A percentile compares a stretch with the other conserved stretches of the same genome.
These are phyloP conservation scores for Portevinia maculata DNA, from an alignment of 2,888 invertebrate genomes.

Conservation along the genomic window DNA sequence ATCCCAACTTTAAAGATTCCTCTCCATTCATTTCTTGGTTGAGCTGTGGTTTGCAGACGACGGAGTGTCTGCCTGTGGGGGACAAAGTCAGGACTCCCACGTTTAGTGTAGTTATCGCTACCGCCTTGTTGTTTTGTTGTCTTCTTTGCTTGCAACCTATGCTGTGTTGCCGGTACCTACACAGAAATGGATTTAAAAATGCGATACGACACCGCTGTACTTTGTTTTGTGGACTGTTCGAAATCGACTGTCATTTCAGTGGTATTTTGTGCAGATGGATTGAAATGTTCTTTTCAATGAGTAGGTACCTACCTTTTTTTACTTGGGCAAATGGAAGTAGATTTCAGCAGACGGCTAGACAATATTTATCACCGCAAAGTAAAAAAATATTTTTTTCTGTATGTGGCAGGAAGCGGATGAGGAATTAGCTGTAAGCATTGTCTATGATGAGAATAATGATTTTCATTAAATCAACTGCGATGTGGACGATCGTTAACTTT, in stretches of 20 bases:
- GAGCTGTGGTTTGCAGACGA: slow-evolving; percentile 7
- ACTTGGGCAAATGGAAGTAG: slow-evolving; percentile 44
- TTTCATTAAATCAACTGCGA: slow-evolving; percentile 4
- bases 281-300: slow-evolving; percentile 60
- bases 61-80: slow-evolving; percentile 53
- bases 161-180: background rate
- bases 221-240: slow-evolving; percentile 42
- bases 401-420: slow-evolving; percentile 31
- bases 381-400: slow-evolving; percentile 16
- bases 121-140: slow-evolving; percentile 24
- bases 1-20: slow-evolving; percentile 40
- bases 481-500: slow-evolving; percentile 6
- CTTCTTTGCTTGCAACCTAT: background rate
- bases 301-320: slow-evolving; percentile 20
- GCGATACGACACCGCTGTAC: slow-evolving; percentile 65
- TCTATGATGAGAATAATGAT: slow-evolving; percentile 39
- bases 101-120: slow-evolving; percentile 14
- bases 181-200: slow-evolving; percentile 54
- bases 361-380: slow-evolving; percentile 40
- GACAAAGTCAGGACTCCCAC: slow-evolving; percentile 64
- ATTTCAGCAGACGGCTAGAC: slow-evolving; percentile 65
- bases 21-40: slow-evolving; percentile 33
- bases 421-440: slow-evolving; percentile 32
- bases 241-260: slow-evolving; percentile 43
- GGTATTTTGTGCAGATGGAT: slow-evolving; percentile 55